These are phyloP conservation scores for Tortrix viridana DNA, from an alignment of 2,888 invertebrate species.

Conservation along the genomic window DNA sequence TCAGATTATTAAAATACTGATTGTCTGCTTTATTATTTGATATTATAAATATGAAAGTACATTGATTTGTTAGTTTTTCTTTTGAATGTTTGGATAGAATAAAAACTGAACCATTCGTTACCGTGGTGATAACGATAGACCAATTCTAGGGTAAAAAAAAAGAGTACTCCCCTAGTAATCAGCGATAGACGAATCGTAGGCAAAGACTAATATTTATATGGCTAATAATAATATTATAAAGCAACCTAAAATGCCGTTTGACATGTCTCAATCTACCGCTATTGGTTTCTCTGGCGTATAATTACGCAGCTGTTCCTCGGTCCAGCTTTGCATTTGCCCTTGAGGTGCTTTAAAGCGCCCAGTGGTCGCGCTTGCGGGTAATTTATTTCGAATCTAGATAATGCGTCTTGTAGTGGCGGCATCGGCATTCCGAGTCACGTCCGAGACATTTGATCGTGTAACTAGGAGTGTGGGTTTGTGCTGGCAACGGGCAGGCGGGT, in stretches of 20 bases:
- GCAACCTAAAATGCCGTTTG: constrained; percentile 27
- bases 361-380: constrained; percentile 68
- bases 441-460: constrained; percentile 78
- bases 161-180: no score
- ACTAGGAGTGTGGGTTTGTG: constrained; percentile 73
- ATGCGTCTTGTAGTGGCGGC: constrained; percentile 68
- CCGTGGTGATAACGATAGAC: no score
- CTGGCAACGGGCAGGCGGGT: constrained; percentile 57
- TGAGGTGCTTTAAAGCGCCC: constrained; percentile 61
- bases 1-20: no score
- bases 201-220: not conserved
- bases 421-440: constrained; percentile 67
- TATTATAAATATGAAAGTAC: no score
- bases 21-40: no score
- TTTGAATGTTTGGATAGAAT: no score
- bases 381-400: constrained; percentile 73
- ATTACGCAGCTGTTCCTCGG: constrained; percentile 35
- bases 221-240: constrained; percentile 23
- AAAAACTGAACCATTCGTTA: no score
- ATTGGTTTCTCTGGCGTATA: constrained; percentile 38
- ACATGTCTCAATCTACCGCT: constrained; percentile 36
- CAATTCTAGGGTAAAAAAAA: no score
- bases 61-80: no score
- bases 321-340: constrained; percentile 53
- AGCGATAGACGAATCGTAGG: no score